phyloP scores from a whole-genome alignment of 2,888 invertebrate species.

The Agrotis exclamationis region DNA sequence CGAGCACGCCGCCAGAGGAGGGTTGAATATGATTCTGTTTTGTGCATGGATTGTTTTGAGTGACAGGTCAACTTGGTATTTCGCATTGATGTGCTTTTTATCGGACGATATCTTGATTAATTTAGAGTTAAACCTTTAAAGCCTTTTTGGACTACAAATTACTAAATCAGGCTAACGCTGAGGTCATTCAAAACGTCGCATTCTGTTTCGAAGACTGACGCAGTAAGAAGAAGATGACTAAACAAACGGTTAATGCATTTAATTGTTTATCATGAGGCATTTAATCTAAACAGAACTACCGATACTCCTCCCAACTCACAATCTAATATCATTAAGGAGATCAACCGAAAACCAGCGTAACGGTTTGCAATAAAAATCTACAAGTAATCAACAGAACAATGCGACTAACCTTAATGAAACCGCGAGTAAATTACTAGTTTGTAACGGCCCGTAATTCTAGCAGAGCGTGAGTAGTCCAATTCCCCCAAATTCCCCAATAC shows the following conservation, averaged over 20 bases:
- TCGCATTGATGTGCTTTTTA: neutral
- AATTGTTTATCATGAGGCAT: neutral
- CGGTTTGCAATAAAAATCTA: slow-evolving; percentile 5
- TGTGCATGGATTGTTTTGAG: slow-evolving; percentile 13
- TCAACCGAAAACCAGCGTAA: neutral
- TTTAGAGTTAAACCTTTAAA: neutral
- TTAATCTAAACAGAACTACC: neutral
- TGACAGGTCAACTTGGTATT: neutral
- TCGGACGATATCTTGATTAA: neutral
- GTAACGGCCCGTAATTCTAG: slow-evolving; percentile 21
- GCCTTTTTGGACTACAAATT: too few relatives aligned
- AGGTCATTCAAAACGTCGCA: neutral
- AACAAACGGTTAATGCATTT: neutral
- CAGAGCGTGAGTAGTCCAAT: slow-evolving; percentile 37
- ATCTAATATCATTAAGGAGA: neutral
- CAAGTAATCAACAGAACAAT: slow-evolving; percentile 9
- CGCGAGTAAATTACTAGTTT: slow-evolving; percentile 31
- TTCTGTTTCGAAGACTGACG: neutral
- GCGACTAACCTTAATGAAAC: slow-evolving; percentile 31
- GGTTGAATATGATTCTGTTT: slow-evolving; percentile 33
- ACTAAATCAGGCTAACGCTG: neutral
- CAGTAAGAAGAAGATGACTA: too few relatives aligned
- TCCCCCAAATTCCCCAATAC: slow-evolving; percentile 42
- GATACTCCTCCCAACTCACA: neutral
- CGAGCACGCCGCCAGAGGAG: slow-evolving; percentile 11